Conservation (phyloP, 2,888 invertebrate species). For the Microdon myrmicae region DNA sequence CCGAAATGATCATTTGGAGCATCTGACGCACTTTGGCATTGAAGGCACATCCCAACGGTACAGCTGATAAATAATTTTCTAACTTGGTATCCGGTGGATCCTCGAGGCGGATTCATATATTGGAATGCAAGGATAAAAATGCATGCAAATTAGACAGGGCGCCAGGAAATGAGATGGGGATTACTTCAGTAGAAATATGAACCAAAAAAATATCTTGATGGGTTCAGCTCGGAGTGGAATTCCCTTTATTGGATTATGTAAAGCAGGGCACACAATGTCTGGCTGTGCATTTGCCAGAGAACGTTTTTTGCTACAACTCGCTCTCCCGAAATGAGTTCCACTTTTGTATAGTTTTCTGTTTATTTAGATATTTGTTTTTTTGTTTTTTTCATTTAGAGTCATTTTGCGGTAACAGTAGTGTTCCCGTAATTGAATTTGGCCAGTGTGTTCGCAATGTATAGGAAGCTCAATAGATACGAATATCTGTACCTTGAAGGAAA, state of each 20-base stretch:
- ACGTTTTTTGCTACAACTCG: background rate
- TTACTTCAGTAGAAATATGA: background rate
- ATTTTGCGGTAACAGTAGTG: background rate
- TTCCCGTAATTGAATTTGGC: slow-evolving; percentile 29
- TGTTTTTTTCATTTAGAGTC: background rate
- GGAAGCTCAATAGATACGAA: slow-evolving; percentile 18
- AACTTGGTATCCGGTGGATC: slow-evolving; percentile 2
- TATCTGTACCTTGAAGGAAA: too few relatives aligned
- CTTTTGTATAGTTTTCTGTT: slow-evolving; percentile 14
- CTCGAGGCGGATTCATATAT: slow-evolving; percentile 17
- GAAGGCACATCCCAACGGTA: background rate
- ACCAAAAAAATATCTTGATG: background rate
- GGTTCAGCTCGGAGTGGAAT: slow-evolving; percentile 7
- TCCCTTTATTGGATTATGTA: slow-evolving; percentile 39
- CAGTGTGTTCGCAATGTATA: slow-evolving; percentile 25
- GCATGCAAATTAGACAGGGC: slow-evolving; percentile 23
- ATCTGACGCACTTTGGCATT: slow-evolving; percentile 3
- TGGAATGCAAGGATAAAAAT: slow-evolving; percentile 20
- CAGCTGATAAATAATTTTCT: slow-evolving; percentile 2
- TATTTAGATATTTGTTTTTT: slow-evolving; percentile 8
- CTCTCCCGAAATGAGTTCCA: slow-evolving; percentile 15
- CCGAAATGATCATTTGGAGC: slow-evolving; percentile 2
- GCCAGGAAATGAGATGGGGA: slow-evolving; percentile 4
- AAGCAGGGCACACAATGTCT: slow-evolving; percentile 20
- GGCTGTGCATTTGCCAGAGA: slow-evolving; percentile 21